Base-by-base conservation (phyloP, 2,113 vertebrate species). In the Pseudois nayaur region DNA sequence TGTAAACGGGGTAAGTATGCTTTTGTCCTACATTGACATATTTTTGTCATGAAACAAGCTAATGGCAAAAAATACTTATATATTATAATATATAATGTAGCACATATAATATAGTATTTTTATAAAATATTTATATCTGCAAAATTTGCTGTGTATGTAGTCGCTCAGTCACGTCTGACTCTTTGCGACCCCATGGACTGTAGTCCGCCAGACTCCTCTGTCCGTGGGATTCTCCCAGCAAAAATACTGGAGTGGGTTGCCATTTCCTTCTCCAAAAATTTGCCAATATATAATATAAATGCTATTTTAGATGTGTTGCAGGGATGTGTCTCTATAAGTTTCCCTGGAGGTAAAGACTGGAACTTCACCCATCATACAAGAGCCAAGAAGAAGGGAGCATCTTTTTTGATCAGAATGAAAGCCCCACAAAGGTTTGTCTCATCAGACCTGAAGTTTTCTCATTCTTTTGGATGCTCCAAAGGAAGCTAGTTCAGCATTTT, bases 321-420 rank as follows among this genome's bases (percentile, higher is more conserved):
- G 59, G 55, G 71, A 79, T 67, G 11, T 45, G 27, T 87, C 23
- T 82, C 27, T 94, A 9, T 36, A 84, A 60, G 4, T 21, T 45
- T 31, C 29, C 40, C 50, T 36, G 31, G 23, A 67, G n/a, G 29
- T 74, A 1, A 52, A 52, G 23, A 57, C 19, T 12, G 12, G 27
- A 81, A 59, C 15, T 91, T 82, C 1, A 55, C 6, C 43, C 19
- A 59, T 87, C 33, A 55, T 16, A 15, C n/a, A 48, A 79, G 25
- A 48, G 27, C 54, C 31, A 31, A 15, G 31, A n/a, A 74, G 36
- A 79, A 43, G 17, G 31, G 31, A 27, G 13, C 50, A 36, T 27
- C 3, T 91, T 74, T 71, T 94, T 57, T 71, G 43, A 74, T 36
- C n/a, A 95, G 57, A 96, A 74, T 9, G 45, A 88, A 19, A 92